Base-by-base conservation (phyloP, 1,140 invertebrate genomes). In the Triops longicaudatus region DNA sequence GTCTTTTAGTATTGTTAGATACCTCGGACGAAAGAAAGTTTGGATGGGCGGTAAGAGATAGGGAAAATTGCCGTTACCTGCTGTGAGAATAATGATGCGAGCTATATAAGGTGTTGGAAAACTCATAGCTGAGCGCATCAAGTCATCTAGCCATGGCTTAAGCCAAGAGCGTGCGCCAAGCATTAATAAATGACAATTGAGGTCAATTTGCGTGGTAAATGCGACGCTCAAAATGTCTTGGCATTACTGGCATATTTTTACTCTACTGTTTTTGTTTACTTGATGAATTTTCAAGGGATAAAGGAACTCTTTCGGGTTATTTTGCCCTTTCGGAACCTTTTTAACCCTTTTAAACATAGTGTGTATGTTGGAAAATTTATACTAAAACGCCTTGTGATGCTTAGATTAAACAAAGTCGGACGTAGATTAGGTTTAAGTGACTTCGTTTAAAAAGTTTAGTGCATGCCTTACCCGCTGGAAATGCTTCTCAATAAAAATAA, bases 41-140 rank as follows among this genome's bases (percentile, higher is more conserved):
- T 63, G 50, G 17, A 63, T 63, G 50, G 50, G 50, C 50, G 50
- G 22, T 63, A 63, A 63, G 22, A 63, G 50, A 17, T n/a, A 0
- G 50, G 50, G 22, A 22, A 63, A 63, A 63, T 63, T 22, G 22
- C 50, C 6, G 50, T 63, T 63, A 63, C 50, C 50, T 63, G 50
- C 50, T 63, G 50, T 1, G 50, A 63, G 50, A 63, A 63, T 63
- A 63, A 63, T 63, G 50, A 17, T 63, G 2, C 50, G 50, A 63
- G 50, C 50, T 63, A 63, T 63, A 63, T 63, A 63, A 63, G 50
- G 50, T 63, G 50, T 63, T 63, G 17, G 50, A 63, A 63, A 63
- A 63, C 50, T 63, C 50, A 11, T 17, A 63, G 50, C 50, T 63
- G 5, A 63, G 22, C 14, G 17, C 50, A 63, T 63, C 50, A 63